phyloP scores from a whole-genome alignment of 2,888 invertebrate genomes.

The Lacanobia wlatinum region DNA sequence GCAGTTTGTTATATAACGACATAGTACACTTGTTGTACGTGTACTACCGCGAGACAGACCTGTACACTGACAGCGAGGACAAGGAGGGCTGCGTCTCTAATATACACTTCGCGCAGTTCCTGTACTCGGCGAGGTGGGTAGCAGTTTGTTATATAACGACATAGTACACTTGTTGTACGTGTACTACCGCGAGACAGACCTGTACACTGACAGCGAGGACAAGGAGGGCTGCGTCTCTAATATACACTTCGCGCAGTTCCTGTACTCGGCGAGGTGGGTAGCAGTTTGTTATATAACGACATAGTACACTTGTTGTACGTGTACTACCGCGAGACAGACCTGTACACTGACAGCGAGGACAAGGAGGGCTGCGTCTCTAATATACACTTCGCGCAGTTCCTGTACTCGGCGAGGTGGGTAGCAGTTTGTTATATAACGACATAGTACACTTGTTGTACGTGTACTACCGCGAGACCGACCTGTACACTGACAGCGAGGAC shows the following conservation, averaged over 20 bases:
- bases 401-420: constrained; percentile 85
- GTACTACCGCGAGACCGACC: constrained; percentile 95
- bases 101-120: constrained; percentile 88
- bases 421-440: too few species aligned
- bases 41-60: constrained; percentile 95
- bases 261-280: constrained; percentile 85
- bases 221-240: constrained; percentile 90
- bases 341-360: constrained; percentile 93
- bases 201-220: constrained; percentile 93
- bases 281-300: too few species aligned
- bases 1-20: too few species aligned
- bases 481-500: constrained; percentile 93
- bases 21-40: constrained; percentile 93
- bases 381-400: constrained; percentile 88
- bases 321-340: constrained; percentile 95
- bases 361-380: constrained; percentile 90
- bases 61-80: constrained; percentile 93
- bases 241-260: constrained; percentile 88
- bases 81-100: constrained; percentile 90
- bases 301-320: constrained; percentile 93
- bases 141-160: too few species aligned
- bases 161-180: constrained; percentile 93
- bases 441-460: constrained; percentile 93
- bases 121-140: constrained; percentile 85
- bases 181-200: constrained; percentile 95